Base-by-base conservation (phyloP, 2,888 invertebrate species). In the Pollenia amentaria region DNA sequence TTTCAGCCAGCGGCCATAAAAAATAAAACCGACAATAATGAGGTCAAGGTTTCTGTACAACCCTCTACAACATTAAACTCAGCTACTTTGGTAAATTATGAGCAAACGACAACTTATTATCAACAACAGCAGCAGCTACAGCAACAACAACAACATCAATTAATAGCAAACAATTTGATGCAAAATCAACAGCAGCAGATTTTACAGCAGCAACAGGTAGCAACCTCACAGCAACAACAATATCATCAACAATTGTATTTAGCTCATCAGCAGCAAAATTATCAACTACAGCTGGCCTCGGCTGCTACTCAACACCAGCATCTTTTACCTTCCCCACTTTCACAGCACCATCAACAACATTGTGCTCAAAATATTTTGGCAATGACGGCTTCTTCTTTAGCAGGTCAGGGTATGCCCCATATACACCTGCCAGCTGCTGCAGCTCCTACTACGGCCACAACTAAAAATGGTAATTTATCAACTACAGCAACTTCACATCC, bases 391-490 rank as follows among this genome's bases (percentile, higher is more conserved):
- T 60, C 69, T 14, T 29, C 83, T 11, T 46, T 84, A n/a, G 21
- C 75, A 44, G 87, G 84, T 48, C 87, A 87, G 69, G 87, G 55
- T 48, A 67, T 88, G 78, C 88, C 89, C 12, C 89, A 89, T 60
- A 89, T 90, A 81, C 90, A 90, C 69, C 67, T 90, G 40, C 89
- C 90, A 38, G 60, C 88, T 21, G 92, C 62, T 12, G 1, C 70
- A 91, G 90, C 93, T 93, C 90, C 93, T 90, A 90, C 92, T 92
- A 79, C 92, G 90, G 90, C 92, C 90, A 14, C 64, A 16, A 92
- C 93, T 90, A 89, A 90, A 87, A 90, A 93, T 92, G 93, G 93
- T 92, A 93, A 94, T 92, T 92, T 94, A 92, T 93, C 91, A 91
- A 92, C 93, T 10, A 60, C 67, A 57, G 67, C 75, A 67, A 51